Percentiles rank a stretch among this genome's conserved stretches.
phyloP scores from a whole-genome alignment of 1,140 invertebrate genomes.

The Penaeus indicus region DNA sequence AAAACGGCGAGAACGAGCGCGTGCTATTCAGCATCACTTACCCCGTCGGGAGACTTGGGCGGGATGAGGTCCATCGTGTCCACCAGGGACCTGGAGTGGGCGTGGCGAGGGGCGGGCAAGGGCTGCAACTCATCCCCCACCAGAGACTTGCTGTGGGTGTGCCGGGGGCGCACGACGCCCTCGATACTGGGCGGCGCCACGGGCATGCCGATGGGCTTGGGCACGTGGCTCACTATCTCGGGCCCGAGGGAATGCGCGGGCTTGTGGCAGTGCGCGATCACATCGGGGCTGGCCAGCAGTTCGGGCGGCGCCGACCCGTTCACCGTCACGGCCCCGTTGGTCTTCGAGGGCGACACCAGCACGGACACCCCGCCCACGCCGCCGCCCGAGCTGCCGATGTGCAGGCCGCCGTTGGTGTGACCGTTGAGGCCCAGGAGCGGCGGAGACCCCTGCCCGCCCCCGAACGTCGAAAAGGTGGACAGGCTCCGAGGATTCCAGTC shows the following conservation, averaged over 20 bases:
- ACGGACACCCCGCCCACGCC: slow-evolving; percentile 41
- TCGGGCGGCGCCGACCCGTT: slow-evolving; percentile 50
- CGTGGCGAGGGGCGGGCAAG: slow-evolving; percentile 41
- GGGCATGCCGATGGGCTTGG: slow-evolving; percentile 47
- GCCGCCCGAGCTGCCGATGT: slow-evolving; percentile 28
- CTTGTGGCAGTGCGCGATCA: slow-evolving; percentile 48
- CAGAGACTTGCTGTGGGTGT: slow-evolving; percentile 49
- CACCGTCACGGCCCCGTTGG: slow-evolving; percentile 47
- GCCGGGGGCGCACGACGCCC: slow-evolving; percentile 36
- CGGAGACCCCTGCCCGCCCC: slow-evolving; percentile 63
- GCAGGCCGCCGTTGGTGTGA: slow-evolving; percentile 38
- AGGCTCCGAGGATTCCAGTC: slow-evolving; percentile 69
- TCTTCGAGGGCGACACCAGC: slow-evolving; percentile 31
- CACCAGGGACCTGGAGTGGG: slow-evolving; percentile 59
- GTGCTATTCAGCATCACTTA: neutral
- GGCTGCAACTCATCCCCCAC: slow-evolving; percentile 39
- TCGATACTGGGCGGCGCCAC: slow-evolving; percentile 49
- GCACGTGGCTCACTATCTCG: slow-evolving; percentile 8
- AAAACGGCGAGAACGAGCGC: no score
- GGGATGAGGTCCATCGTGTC: slow-evolving; percentile 40
- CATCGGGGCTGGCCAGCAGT: slow-evolving; percentile 38
- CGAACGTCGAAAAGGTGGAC: slow-evolving; percentile 70
- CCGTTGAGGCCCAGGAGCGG: slow-evolving; percentile 52
- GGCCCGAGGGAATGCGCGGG: slow-evolving; percentile 7
- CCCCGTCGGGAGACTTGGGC: slow-evolving; percentile 45